Evolutionary conservation across 37 sponge, comb jelly and placozoan genomes (phyloP).

Genomic region (Spongilla lacustris): DNA sequence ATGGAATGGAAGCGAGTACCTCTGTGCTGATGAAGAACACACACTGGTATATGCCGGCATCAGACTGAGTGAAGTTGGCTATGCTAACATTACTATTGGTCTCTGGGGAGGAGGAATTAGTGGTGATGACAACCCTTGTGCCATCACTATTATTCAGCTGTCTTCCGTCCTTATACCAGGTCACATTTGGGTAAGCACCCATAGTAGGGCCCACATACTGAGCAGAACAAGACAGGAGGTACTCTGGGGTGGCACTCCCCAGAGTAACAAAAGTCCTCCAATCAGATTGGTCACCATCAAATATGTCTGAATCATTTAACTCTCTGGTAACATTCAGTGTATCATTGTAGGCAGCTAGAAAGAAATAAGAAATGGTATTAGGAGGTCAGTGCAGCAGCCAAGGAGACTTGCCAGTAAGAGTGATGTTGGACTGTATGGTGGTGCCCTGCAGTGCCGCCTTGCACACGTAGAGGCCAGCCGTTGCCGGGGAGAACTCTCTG

Average conservation of each 20-base stretch:
- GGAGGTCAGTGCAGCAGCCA: neutral
- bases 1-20: slow-evolving; percentile 17
- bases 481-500: slow-evolving; percentile 10
- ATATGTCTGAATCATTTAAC: neutral
- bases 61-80: slow-evolving; percentile 8
- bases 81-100: slow-evolving; percentile 5
- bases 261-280: neutral
- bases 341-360: neutral
- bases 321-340: neutral
- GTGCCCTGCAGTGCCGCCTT: slow-evolving; percentile 10
- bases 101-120: neutral
- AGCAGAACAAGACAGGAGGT: neutral
- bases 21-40: slow-evolving; percentile 29
- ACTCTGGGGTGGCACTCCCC: too few relatives aligned
- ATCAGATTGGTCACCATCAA: neutral
- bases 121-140: neutral
- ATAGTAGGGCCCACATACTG: neutral
- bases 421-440: slow-evolving; percentile 7
- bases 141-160: neutral
- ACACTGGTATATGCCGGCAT: slow-evolving; percentile 56
- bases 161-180: slow-evolving; percentile 31
- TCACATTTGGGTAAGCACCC: slow-evolving; percentile 4
- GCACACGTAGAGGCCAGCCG: slow-evolving; percentile 40
- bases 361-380: neutral
- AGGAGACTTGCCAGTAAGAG: neutral